phyloP scores from a whole-genome alignment of 2,888 invertebrate species.

The Epinotia brunnichana region DNA sequence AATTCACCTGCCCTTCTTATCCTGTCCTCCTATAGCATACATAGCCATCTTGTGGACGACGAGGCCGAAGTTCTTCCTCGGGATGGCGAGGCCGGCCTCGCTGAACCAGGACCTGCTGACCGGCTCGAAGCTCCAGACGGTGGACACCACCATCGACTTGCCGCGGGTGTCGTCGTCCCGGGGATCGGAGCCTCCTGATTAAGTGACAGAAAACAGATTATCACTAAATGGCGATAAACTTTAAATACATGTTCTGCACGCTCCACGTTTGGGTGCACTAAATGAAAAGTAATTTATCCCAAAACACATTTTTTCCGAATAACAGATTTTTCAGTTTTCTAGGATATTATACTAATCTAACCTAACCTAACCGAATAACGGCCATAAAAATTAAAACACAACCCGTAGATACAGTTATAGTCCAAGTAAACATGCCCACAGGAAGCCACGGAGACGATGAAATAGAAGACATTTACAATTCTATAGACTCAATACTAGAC shows the following conservation, averaged over 20 bases:
- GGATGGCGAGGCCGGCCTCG: conserved; percentile 84
- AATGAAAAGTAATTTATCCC: too few relatives aligned
- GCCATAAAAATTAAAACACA: too few relatives aligned
- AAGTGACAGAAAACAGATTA: background rate
- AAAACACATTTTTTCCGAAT: too few relatives aligned
- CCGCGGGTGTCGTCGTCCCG: conserved; percentile 83
- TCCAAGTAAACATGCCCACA: too few relatives aligned
- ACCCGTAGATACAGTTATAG: too few relatives aligned
- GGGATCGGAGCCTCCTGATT: conserved; percentile 86
- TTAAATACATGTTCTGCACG: background rate
- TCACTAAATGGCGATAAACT: background rate
- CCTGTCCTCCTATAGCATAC: conserved; percentile 89
- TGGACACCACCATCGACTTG: conserved; percentile 83
- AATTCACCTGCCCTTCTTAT: conserved; percentile 81
- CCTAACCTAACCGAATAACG: too few relatives aligned
- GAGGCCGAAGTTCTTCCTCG: conserved; percentile 87
- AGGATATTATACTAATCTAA: too few relatives aligned
- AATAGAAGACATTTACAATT: too few relatives aligned
- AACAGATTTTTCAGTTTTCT: too few relatives aligned
- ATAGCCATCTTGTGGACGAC: conserved; percentile 86
- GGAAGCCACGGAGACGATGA: too few relatives aligned
- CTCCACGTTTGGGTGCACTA: background rate
- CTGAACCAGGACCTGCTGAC: conserved; percentile 85
- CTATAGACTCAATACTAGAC: too few relatives aligned
- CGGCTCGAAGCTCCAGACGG: conserved; percentile 88